phyloP scores from a whole-genome alignment of 2,888 invertebrate species.

The Melinaea marsaeus region DNA sequence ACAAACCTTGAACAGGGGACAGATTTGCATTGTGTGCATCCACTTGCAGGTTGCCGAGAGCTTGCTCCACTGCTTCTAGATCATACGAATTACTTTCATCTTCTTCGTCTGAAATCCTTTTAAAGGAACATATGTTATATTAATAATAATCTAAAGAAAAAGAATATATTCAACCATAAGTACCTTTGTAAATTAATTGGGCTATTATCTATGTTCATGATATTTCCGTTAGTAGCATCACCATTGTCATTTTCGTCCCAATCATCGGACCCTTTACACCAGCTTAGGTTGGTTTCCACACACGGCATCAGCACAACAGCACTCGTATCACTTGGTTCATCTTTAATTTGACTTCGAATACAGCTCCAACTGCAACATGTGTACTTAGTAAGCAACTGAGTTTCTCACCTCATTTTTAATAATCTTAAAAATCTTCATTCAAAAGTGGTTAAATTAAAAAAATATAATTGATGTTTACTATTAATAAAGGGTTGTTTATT shows the following conservation, averaged over 20 bases:
- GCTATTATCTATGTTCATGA: slow-evolving; percentile 77
- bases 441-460: too few relatives aligned
- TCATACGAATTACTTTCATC: slow-evolving; percentile 80
- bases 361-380: slow-evolving; percentile 82
- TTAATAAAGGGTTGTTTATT: too few relatives aligned
- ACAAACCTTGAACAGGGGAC: slow-evolving; percentile 69
- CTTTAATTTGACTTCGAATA: slow-evolving; percentile 83
- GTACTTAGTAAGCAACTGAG: not conserved
- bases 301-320: slow-evolving; percentile 56
- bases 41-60: slow-evolving; percentile 76
- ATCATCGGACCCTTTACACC: slow-evolving; percentile 88
- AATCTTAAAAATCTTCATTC: too few relatives aligned
- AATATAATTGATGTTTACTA: too few relatives aligned
- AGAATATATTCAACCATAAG: too few relatives aligned
- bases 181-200: slow-evolving; percentile 67
- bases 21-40: slow-evolving; percentile 76
- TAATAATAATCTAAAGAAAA: not conserved
- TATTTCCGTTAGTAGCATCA: slow-evolving; percentile 86
- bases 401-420: too few relatives aligned
- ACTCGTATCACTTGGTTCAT: slow-evolving; percentile 56
- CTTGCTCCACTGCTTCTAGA: slow-evolving; percentile 74
- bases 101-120: slow-evolving; percentile 76
- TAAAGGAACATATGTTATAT: slow-evolving; percentile 12
- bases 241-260: slow-evolving; percentile 80
- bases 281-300: slow-evolving; percentile 71